These are phyloP conservation scores for Ploceus nigricollis DNA, from an alignment of 2,113 vertebrate species.

Conservation along the genomic window DNA sequence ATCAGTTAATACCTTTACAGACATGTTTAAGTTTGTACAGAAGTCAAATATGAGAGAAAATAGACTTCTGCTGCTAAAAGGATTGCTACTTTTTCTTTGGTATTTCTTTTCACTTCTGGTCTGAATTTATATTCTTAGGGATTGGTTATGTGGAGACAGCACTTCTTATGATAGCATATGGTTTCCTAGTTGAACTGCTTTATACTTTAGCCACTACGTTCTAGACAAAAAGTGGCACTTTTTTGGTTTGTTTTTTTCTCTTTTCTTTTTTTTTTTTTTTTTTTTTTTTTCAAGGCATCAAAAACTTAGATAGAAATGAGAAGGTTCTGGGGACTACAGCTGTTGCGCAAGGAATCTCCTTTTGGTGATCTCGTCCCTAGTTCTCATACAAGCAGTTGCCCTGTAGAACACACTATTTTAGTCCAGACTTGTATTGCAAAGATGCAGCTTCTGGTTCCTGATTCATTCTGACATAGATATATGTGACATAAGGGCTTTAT, in stretches of 20 bases:
- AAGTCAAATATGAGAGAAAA: neutral
- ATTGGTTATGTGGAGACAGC: neutral
- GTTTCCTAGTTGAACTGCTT: neutral
- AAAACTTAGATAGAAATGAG: neutral
- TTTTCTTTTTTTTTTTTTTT: neutral
- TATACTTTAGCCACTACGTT: neutral
- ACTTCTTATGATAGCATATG: neutral
- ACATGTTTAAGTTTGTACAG: neutral
- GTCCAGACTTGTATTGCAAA: neutral
- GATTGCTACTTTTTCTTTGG: neutral
- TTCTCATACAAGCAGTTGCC: neutral
- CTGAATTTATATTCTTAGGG: neutral
- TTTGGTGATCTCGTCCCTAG: neutral
- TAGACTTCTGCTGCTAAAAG: neutral
- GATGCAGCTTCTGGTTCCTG: neutral
- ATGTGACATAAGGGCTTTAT: neutral
- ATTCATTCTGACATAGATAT: neutral
- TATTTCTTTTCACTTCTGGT: neutral
- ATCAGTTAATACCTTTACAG: neutral
- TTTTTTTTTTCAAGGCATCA: neutral
- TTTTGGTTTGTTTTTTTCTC: no score
- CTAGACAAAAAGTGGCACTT: rapidly evolving
- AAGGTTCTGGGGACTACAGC: neutral
- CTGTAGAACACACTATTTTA: neutral
- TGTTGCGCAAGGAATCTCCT: neutral